Base-by-base conservation (phyloP, 2,113 vertebrate genomes). In the Strigops habroptila region DNA sequence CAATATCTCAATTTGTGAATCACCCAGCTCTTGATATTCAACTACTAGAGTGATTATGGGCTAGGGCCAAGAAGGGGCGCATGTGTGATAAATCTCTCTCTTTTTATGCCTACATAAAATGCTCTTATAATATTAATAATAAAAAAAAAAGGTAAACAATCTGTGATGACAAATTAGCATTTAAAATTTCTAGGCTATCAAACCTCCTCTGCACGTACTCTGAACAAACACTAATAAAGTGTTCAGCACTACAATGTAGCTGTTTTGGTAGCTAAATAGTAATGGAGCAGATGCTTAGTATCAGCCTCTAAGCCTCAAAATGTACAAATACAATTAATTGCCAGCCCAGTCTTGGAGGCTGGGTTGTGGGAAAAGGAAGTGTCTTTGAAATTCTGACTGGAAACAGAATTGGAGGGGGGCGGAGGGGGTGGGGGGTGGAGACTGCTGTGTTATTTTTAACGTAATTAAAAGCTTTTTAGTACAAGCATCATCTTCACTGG, bases 251-350 rank as follows among this genome's bases (percentile, higher is more conserved):
- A 96, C 91, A 84, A 89, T 59, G 91, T 82, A 91, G 92, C 67
- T 91, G 92, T 84, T 95, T 92, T 87, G 83, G 92, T 96, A 84
- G 86, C 93, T 86, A 82, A 92, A 91, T 0, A 91, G 88, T 93
- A 95, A 96, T 51, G 86, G 88, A 94, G 86, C 96, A 96, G 92
- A 96, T 96, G 96, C 94, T 96, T 94, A 96, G 96, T 94, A 96
- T 87, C 93, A 97, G 96, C 95, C 92, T 95, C 94, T 85, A 95
- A 95, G 96, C 91, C 67, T 95, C 95, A 84, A 89, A 93, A 95
- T 44, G 74, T 87, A 91, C 82, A 96, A 94, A 95, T 95, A 85
- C 75, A 91, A 96, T 91, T 93, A 87, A 96, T 80, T 94, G 92
- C 84, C 77, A 89, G 74, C 49, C 91, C 83, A 74, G 2, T 85